phyloP scores from a whole-genome alignment of 2,888 invertebrate species.

The Acleris literana region DNA sequence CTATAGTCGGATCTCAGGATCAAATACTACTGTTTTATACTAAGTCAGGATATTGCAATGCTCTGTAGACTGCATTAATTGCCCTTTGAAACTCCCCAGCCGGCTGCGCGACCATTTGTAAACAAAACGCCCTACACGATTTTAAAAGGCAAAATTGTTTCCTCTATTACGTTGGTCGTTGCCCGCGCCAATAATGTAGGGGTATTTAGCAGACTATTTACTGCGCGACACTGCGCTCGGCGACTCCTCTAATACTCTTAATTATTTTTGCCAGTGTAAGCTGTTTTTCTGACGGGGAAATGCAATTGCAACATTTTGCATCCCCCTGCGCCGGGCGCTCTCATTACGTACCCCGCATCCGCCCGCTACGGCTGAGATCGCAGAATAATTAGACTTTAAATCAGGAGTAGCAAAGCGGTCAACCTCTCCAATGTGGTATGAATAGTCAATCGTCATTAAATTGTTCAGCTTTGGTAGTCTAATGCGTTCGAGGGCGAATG shows the following conservation, averaged over 20 bases:
- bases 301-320: constrained; percentile 81
- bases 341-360: constrained; percentile 74
- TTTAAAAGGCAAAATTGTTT: constrained; percentile 77
- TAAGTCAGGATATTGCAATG: constrained; percentile 31
- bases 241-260: constrained; percentile 81
- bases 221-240: constrained; percentile 74
- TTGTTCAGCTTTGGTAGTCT: constrained; percentile 81
- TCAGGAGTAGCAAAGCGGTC: constrained; percentile 80
- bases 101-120: constrained; percentile 50
- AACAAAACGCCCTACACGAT: constrained; percentile 61
- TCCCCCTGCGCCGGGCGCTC: constrained; percentile 58
- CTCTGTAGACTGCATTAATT: constrained; percentile 40
- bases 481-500: constrained; percentile 59
- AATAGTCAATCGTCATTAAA: constrained; percentile 83
- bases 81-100: constrained; percentile 39
- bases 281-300: constrained; percentile 80
- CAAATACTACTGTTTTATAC: no score
- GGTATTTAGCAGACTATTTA: constrained; percentile 80
- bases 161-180: constrained; percentile 70
- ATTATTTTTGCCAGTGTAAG: constrained; percentile 82
- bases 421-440: constrained; percentile 79
- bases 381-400: constrained; percentile 81
- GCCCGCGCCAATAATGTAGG: constrained; percentile 76
- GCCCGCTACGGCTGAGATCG: constrained; percentile 76
- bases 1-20: constrained; percentile 19